Evolutionary conservation across 1,140 invertebrate species (phyloP).

Genomic region (Drosophila punjabiensis): DNA sequence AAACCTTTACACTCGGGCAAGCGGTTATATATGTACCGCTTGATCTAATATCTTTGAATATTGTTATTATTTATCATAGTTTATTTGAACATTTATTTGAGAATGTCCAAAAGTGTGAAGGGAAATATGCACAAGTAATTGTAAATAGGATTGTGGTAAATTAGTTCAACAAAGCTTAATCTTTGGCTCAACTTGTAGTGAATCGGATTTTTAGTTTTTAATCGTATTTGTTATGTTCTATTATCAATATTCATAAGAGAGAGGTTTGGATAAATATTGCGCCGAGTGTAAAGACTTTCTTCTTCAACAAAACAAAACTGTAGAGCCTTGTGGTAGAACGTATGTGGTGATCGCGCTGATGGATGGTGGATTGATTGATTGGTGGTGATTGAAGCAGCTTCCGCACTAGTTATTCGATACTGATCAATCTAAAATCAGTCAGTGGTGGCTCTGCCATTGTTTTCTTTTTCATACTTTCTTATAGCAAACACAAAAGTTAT

Average conservation of each 20-base stretch:
- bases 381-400: conserved; percentile 32
- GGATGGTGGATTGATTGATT: conserved; percentile 10
- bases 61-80: not conserved
- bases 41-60: not conserved
- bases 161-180: too few species aligned
- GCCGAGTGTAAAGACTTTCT: conserved; percentile 4
- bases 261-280: too few species aligned
- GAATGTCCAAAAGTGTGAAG: not conserved
- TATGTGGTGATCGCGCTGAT: conserved; percentile 18
- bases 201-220: not conserved
- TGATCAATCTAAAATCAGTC: conserved; percentile 85
- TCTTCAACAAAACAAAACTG: not conserved
- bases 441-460: conserved; percentile 25
- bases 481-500: conserved; percentile 49
- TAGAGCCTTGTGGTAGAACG: not conserved
- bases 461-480: not conserved
- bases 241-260: not conserved
- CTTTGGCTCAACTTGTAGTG: not conserved
- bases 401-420: conserved; percentile 78
- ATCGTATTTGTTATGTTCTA: not conserved
- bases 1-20: not conserved
- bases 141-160: not conserved
- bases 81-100: not conserved
- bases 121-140: not conserved
- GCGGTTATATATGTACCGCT: not conserved